A percentile compares a stretch with the other conserved stretches of the same genome.
Conservation (phyloP, 2,888 invertebrate genomes). For the Cantharis flavilabris region DNA sequence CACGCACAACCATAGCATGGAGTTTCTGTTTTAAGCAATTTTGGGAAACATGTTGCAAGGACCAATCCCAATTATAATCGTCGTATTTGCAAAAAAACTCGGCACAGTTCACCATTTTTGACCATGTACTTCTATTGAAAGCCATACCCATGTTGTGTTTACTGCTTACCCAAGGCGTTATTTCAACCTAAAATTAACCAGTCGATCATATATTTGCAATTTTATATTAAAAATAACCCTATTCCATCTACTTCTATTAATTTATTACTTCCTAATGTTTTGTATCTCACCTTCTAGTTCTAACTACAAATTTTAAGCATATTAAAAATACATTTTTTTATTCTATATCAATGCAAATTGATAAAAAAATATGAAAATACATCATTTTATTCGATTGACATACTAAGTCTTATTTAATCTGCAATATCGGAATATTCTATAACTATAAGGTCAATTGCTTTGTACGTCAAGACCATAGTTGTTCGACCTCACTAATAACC, state of each 20-base stretch:
- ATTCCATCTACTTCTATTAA: neutral
- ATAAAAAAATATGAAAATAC: neutral
- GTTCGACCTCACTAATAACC: neutral
- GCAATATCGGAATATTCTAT: neutral
- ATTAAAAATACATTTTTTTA: neutral
- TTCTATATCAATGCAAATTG: neutral
- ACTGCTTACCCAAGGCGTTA: constrained; percentile 93
- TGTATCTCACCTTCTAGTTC: neutral
- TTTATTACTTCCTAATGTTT: neutral
- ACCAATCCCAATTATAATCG: constrained; percentile 99
- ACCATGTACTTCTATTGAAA: constrained; percentile 88
- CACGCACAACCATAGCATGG: constrained; percentile 86
- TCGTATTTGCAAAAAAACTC: constrained; percentile 93
- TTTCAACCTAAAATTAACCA: constrained; percentile 72
- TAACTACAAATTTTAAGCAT: neutral
- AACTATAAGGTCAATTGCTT: neutral
- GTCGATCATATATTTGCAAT: neutral
- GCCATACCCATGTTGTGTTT: constrained; percentile 99
- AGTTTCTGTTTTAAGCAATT: constrained; percentile 77
- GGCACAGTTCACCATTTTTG: constrained; percentile 77
- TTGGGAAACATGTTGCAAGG: constrained; percentile 88
- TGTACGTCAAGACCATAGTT: neutral
- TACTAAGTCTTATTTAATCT: neutral
- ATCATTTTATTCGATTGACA: neutral
- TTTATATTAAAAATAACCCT: neutral